Conservation (phyloP, 2,113 vertebrate species). For the Blennius ocellaris region DNA sequence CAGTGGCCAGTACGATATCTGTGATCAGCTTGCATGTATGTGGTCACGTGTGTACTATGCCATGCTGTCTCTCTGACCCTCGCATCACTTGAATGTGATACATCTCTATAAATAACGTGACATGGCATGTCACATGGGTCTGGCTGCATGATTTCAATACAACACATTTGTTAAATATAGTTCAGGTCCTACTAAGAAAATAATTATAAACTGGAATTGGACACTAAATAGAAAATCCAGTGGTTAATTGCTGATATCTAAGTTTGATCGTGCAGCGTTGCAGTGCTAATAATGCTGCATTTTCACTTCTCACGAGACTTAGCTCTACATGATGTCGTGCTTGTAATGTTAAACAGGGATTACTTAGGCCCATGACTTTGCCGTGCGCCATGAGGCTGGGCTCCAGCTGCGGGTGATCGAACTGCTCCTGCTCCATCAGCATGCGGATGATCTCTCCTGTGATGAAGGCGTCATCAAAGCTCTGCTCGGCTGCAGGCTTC, state of each 20-base stretch:
- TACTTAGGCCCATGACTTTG: conserved; percentile 81
- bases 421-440: conserved; percentile 76
- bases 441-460: conserved; percentile 77
- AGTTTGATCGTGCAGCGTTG: too few species aligned
- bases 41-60: conserved; percentile 9
- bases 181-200: neutral
- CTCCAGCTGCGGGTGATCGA: conserved; percentile 71
- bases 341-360: conserved; percentile 16
- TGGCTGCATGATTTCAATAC: conserved; percentile 27
- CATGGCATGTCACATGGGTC: conserved; percentile 18
- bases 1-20: neutral
- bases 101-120: conserved; percentile 44
- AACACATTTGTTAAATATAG: conserved; percentile 30
- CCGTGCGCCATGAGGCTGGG: conserved; percentile 73
- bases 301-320: neutral
- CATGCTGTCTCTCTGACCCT: conserved; percentile 30
- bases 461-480: conserved; percentile 80
- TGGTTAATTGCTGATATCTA: neutral
- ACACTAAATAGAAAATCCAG: neutral
- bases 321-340: neutral
- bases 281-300: neutral
- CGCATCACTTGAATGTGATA: conserved; percentile 22
- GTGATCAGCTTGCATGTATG: conserved; percentile 23
- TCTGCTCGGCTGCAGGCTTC: conserved; percentile 69
- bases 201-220: neutral